These are phyloP conservation scores for Actias luna DNA, from an alignment of 2,888 invertebrate genomes.

Conservation along the genomic window DNA sequence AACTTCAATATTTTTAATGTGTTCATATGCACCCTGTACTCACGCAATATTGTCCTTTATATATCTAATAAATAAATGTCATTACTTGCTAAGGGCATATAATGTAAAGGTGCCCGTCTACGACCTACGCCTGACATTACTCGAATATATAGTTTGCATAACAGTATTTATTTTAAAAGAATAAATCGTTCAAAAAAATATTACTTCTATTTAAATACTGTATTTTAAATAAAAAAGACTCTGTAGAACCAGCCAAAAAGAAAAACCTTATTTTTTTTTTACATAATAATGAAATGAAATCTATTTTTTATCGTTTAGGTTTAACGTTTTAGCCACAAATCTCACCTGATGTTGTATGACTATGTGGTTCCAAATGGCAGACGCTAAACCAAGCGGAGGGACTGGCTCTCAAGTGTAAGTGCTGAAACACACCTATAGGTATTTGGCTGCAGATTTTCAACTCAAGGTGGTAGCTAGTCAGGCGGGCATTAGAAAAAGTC, in stretches of 20 bases:
- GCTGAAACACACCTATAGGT: neutral
- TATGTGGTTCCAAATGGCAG: neutral
- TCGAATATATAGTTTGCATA: constrained; percentile 1
- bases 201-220: neutral
- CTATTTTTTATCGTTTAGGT: too few species aligned
- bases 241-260: neutral
- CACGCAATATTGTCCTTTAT: constrained; percentile 8
- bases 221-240: neutral
- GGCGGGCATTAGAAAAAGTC: neutral
- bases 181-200: neutral
- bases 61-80: constrained; percentile 15
- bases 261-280: neutral
- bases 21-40: neutral
- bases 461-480: neutral
- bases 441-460: neutral
- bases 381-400: neutral
- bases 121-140: constrained; percentile 50
- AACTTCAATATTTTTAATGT: neutral
- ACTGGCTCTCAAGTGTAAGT: neutral
- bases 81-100: constrained; percentile 22
- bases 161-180: neutral
- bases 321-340: too few species aligned
- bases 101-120: constrained; percentile 47
- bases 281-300: neutral
- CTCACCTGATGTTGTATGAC: neutral